Evolutionary conservation across 64 coral and sea anemone genomes (phyloP).

Genomic region (Stylophora pistillata): DNA sequence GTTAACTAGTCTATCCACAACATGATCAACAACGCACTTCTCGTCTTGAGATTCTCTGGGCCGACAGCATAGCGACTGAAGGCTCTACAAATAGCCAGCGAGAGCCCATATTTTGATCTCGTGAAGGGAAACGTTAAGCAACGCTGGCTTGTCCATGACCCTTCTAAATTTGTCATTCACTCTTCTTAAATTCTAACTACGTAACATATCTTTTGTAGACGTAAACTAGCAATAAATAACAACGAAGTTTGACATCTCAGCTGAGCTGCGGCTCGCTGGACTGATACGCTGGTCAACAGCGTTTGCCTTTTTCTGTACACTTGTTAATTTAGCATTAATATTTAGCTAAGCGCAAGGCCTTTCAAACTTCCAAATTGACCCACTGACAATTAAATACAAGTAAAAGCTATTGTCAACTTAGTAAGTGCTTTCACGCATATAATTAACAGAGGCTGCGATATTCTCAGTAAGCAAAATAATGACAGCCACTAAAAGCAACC

Average conservation of each 20-base stretch:
- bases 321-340: no score
- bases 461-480: background rate
- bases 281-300: constrained; percentile 39
- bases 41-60: background rate
- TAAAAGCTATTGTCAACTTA: background rate
- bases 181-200: constrained; percentile 6
- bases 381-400: constrained; percentile 13
- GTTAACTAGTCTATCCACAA: background rate
- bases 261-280: constrained; percentile 3
- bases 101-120: background rate
- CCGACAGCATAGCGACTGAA: background rate
- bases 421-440: background rate
- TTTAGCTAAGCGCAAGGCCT: background rate
- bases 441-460: background rate
- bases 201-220: background rate
- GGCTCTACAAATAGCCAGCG: background rate
- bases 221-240: constrained; percentile 40
- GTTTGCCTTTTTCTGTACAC: background rate
- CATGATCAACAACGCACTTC: background rate
- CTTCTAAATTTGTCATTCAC: constrained; percentile 3
- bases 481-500: background rate
- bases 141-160: background rate
- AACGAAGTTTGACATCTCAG: background rate
- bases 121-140: background rate
- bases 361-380: background rate